phyloP scores from a whole-genome alignment of 2,113 vertebrate species.

The Semicossyphus pulcher region DNA sequence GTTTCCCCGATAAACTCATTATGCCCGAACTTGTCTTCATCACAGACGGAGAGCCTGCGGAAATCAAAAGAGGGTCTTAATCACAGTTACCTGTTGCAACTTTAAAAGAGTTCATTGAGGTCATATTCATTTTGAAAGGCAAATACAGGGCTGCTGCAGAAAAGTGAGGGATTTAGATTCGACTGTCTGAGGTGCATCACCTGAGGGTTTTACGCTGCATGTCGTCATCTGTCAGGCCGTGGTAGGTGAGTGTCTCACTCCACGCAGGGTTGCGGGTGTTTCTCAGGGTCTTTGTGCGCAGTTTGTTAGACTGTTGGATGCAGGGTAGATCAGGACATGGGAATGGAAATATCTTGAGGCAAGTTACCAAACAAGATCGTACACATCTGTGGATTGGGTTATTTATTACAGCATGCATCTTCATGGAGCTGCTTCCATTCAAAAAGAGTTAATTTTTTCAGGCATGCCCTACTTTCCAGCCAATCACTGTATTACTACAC shows the following conservation, averaged over 20 bases:
- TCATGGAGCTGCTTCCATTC: not conserved
- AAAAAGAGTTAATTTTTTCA: not conserved
- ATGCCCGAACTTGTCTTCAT: constrained; percentile 98
- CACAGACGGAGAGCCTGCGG: constrained; percentile 93
- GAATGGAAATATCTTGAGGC: constrained; percentile 1
- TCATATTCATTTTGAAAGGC: constrained; percentile 1
- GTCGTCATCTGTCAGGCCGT: constrained; percentile 95
- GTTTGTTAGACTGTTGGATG: constrained; percentile 90
- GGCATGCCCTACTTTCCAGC: not conserved
- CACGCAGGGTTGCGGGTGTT: constrained; percentile 95
- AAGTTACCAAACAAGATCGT: not conserved
- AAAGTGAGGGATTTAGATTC: not conserved
- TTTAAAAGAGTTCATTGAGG: not conserved
- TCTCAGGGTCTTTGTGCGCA: constrained; percentile 94
- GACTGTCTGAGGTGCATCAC: constrained; percentile 58
- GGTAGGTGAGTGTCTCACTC: constrained; percentile 95
- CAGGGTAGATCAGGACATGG: not conserved
- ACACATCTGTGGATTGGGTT: not conserved
- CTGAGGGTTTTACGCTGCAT: constrained; percentile 98
- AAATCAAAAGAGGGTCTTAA: constrained; percentile 20
- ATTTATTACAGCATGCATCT: not conserved
- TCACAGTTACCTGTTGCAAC: not conserved
- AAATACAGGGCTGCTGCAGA: not conserved
- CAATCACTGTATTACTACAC: not conserved
- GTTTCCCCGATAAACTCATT: constrained; percentile 99